phyloP scores from a whole-genome alignment of 2,113 vertebrate genomes.

The Lagopus leucura region DNA sequence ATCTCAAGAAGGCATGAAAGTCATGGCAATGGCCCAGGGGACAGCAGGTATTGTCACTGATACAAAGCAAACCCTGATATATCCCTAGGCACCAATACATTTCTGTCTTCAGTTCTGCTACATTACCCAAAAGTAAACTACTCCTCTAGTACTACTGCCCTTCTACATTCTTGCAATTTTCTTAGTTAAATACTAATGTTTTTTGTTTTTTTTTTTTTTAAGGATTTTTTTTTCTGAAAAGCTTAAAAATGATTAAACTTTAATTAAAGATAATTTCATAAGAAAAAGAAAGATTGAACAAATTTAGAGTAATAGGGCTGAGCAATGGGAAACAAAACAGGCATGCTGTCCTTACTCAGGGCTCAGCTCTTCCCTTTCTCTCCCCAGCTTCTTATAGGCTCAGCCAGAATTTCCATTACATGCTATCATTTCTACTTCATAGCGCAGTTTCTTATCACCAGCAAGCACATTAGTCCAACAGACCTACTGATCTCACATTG shows the following conservation, averaged over 20 bases:
- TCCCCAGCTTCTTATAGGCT: conserved; percentile 10
- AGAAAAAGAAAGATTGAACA: neutral
- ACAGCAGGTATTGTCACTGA: neutral
- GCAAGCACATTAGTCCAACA: neutral
- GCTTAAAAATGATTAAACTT: neutral
- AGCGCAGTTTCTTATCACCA: conserved; percentile 17
- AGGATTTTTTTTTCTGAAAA: neutral
- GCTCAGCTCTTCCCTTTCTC: neutral
- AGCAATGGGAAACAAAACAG: neutral
- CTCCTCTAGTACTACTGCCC: neutral
- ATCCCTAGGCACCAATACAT: neutral
- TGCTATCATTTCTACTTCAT: neutral
- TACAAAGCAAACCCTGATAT: neutral
- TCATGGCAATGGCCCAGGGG: neutral
- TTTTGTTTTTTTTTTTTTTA: neutral
- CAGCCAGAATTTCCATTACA: conserved; percentile 36
- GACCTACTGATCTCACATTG: neutral
- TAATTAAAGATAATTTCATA: conserved; percentile 13
- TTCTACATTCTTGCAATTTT: neutral
- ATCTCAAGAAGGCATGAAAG: neutral
- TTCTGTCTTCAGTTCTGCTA: neutral
- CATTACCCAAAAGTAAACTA: neutral
- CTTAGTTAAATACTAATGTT: neutral
- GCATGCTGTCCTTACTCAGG: neutral
- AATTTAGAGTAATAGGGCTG: neutral